A percentile compares a stretch with the other conserved stretches of the same genome.
Evolutionary conservation across 2,888 invertebrate species (phyloP).

Genomic region (Rhagium mordax): DNA sequence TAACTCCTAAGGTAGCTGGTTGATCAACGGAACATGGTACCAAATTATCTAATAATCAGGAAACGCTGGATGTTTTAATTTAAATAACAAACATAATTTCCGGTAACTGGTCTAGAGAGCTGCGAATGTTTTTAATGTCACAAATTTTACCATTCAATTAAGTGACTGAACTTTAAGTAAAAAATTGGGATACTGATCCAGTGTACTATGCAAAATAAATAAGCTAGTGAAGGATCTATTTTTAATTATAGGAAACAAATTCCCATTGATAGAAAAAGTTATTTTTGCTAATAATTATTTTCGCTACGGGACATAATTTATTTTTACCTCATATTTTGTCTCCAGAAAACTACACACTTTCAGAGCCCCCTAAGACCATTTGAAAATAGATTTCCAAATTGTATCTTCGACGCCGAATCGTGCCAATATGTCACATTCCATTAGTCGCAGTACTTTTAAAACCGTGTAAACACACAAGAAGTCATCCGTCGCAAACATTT

Average conservation of each 20-base stretch:
- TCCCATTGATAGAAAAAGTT: no score
- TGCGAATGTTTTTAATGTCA: no score
- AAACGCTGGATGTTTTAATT: conserved; percentile 1
- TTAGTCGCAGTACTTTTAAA: conserved; percentile 47
- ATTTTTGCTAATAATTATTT: no score
- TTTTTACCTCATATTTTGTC: no score
- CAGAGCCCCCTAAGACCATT: not conserved
- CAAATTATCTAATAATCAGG: conserved; percentile 9
- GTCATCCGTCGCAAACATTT: conserved; percentile 52
- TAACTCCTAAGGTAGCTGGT: no score
- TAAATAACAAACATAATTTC: not conserved
- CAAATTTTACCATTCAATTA: no score
- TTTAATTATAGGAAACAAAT: no score
- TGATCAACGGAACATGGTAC: conserved; percentile 3
- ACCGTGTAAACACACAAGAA: conserved; percentile 50
- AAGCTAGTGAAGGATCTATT: no score
- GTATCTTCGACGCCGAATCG: conserved; percentile 40
- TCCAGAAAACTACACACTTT: not conserved
- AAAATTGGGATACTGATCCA: no score
- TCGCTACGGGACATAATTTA: no score
- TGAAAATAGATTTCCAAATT: conserved; percentile 8
- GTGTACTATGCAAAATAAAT: no score
- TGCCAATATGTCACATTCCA: conserved; percentile 51
- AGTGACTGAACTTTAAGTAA: no score
- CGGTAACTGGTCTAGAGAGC: conserved; percentile 12